Conservation (phyloP, 2,888 invertebrate genomes). For the Neelides folsomi region DNA sequence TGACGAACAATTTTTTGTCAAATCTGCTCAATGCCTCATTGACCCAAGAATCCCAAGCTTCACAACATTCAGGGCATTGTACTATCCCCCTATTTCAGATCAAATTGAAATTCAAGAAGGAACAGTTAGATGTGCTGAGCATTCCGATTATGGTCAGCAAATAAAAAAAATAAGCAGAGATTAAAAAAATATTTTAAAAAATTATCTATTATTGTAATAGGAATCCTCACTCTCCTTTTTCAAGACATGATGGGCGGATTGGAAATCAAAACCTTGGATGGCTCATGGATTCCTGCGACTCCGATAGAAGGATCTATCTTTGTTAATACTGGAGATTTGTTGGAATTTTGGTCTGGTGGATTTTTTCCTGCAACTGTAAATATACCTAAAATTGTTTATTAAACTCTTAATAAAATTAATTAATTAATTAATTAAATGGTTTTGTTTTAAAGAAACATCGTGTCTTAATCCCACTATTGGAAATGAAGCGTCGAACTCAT, state of each 20-base stretch:
- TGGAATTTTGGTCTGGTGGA: slow-evolving; percentile 60
- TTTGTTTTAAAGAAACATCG: slow-evolving; percentile 31
- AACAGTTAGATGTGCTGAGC: slow-evolving; percentile 54
- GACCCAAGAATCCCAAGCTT: slow-evolving; percentile 41
- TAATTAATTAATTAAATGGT: slow-evolving; percentile 2
- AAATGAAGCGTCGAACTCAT: slow-evolving; percentile 18
- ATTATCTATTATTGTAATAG: no score
- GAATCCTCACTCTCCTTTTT: slow-evolving; percentile 56
- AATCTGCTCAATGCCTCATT: slow-evolving; percentile 11
- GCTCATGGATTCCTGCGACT: slow-evolving; percentile 58
- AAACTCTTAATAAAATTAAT: not conserved
- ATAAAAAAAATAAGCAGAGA: no score
- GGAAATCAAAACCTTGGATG: slow-evolving; percentile 52
- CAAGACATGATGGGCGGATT: slow-evolving; percentile 62
- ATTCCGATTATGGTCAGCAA: slow-evolving; percentile 57
- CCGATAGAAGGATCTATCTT: slow-evolving; percentile 63
- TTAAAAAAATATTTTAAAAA: no score
- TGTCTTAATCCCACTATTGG: slow-evolving; percentile 35
- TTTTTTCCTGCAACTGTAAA: slow-evolving; percentile 55
- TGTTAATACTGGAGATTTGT: slow-evolving; percentile 60
- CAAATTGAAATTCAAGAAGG: slow-evolving; percentile 38
- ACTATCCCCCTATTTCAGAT: slow-evolving; percentile 50
- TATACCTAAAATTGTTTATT: slow-evolving; percentile 13
- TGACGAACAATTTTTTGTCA: slow-evolving; percentile 22
- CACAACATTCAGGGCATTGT: slow-evolving; percentile 54